Evolutionary conservation across 2,797 vertebrate genomes (phyloP), one percentile per base, ranked within the genome.

Genomic region (Odontamblyopus lacepedii): DNA sequence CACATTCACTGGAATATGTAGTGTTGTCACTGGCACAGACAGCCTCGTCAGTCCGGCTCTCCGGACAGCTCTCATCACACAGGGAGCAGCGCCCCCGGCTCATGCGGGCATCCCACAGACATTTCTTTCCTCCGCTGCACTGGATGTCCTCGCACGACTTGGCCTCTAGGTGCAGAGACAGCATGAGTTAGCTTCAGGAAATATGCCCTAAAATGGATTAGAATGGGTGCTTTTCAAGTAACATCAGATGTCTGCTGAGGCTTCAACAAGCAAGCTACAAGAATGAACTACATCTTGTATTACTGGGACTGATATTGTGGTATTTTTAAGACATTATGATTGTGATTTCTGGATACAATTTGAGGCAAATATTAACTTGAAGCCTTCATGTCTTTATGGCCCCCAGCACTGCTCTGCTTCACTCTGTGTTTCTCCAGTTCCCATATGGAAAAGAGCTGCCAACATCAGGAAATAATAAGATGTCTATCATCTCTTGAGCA

Each of bases 91-190:
- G 96, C 70, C 97, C 97, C 84, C 97, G 94, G 87, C 96, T 95
- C 93, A 96, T 94, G 81, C 96, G 95, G 74, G 93, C 94, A 81
- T 99, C 96, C 97, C 98, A 99, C 77, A 99, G 92, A 86, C 98
- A 99, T 82, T 96, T 98, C 88, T 99, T 99, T 72, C 97, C 96
- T 1, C 84, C 71, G 38, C 94, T 95, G 93, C 98, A 99, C 61
- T 96, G 95, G 92, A 99, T 98, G 87, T 99, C 98, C 90, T 97
- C 96, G 87, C 98, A 99, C 63, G 97, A 98, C 93, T 98, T 99
- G 87, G 98, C 97, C 93, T 98, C 98, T 99, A 90, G 79, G 90
- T 91, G 69, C 81, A 85, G 15, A 82, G 55, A 65, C 48, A 69
- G 32, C 13, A 44, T 15, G 55, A 44, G 16, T 74, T 67, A 78